Conservation (phyloP, 2,888 invertebrate genomes). For the Mythimna lalbum region DNA sequence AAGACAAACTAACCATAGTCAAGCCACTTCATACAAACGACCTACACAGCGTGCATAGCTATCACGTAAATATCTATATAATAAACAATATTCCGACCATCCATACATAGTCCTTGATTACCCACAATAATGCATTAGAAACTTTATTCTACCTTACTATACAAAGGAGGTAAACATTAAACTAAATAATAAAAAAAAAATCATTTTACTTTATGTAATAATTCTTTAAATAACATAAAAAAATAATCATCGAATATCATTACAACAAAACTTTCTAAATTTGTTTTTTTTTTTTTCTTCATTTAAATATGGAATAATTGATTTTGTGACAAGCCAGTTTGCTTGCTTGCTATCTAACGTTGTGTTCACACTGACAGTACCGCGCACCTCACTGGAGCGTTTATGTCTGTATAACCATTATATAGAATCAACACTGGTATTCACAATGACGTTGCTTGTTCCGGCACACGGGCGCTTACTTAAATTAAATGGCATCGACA, state of each 20-base stretch:
- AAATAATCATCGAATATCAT: slow-evolving; percentile 88
- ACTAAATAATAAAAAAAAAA: slow-evolving; percentile 79
- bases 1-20: slow-evolving; percentile 47
- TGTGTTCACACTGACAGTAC: slow-evolving; percentile 69
- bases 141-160: slow-evolving; percentile 80
- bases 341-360: slow-evolving; percentile 77
- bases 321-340: slow-evolving; percentile 76
- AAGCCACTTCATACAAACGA: slow-evolving; percentile 64
- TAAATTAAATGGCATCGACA: slow-evolving; percentile 90
- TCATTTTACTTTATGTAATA: slow-evolving; percentile 87
- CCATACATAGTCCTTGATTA: slow-evolving; percentile 71
- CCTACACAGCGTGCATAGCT: slow-evolving; percentile 72
- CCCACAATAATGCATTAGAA: slow-evolving; percentile 79
- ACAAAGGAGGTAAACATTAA: slow-evolving; percentile 86
- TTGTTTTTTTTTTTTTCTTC: slow-evolving; percentile 69
- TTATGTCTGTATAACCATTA: slow-evolving; percentile 64
- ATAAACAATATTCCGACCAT: slow-evolving; percentile 66
- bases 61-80: slow-evolving; percentile 67
- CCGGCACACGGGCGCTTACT: slow-evolving; percentile 86
- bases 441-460: slow-evolving; percentile 78
- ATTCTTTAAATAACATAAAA: slow-evolving; percentile 88
- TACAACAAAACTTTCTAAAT: slow-evolving; percentile 86
- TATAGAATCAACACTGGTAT: slow-evolving; percentile 78
- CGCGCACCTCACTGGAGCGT: slow-evolving; percentile 64
- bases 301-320: slow-evolving; percentile 88